Evolutionary conservation across 2,113 vertebrate species (phyloP), one percentile per base, ranked within the genome.

Genomic region (Kryptolebias marmoratus): DNA sequence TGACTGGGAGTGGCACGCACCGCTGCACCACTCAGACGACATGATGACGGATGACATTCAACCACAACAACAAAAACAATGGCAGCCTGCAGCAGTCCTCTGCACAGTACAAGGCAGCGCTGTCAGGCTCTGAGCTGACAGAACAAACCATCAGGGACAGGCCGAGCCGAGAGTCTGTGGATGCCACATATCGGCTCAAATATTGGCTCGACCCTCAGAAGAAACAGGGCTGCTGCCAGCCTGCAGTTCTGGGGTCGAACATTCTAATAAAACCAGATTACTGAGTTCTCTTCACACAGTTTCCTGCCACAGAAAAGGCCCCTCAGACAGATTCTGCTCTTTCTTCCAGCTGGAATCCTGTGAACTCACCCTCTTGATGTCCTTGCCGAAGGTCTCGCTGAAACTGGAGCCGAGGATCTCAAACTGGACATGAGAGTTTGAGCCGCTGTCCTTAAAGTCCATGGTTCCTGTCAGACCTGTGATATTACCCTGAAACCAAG

Each of bases 351-450:
- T 15, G 55, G 13, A 5, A 52, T 1, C 2, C 18, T 8, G 53
- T 18, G 60, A 57, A 87, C 92, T 96, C 94, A 99, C 98, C 95
- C 97, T 95, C 64, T 97, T 95, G 87, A 98, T 95, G 79, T 98
- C 97, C 82, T 98, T 99, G 81, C 98, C 97, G 27, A 99, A 99
- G 1, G 97, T 98, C 90, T 99, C 97, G 0, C 98, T 99, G 91
- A 97, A 99, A 88, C 97, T 99, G 16, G 97, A 98, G 69, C 97
- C 97, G 18, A 99, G 94, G 77, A 99, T 98, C 93, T 99, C 98
- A 76, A 99, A 99, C n/a, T 97, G 95, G 68, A 99, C 97, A 0
- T 97, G 97, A 9, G 96, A 95, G 87, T 99, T 99, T 22, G 96
- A 94, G 30, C 96, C 95, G 30, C 96, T 93, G 85, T 97, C 96